Conservation (phyloP, 2,113 vertebrate species). For the Pontoporia blainvillei region DNA sequence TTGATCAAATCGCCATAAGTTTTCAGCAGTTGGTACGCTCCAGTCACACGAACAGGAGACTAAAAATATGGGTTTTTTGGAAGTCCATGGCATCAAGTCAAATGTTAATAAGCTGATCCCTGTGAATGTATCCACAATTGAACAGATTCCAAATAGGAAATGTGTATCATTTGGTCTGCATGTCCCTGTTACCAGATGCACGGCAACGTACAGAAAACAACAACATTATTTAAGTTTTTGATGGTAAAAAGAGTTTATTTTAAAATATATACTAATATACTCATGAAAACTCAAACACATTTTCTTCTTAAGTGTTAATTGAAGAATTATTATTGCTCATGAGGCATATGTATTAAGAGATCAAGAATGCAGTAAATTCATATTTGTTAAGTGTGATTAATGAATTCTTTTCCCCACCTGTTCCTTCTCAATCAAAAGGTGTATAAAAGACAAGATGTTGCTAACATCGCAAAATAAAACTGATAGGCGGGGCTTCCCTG, state of each 20-base stretch:
- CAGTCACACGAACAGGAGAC: neutral
- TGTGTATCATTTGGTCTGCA: neutral
- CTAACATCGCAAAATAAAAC: neutral
- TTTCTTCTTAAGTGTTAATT: neutral
- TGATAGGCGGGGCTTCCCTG: neutral
- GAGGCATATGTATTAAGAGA: neutral
- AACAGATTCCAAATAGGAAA: neutral
- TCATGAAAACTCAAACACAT: no score
- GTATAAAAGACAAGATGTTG: neutral
- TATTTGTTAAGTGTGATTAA: neutral
- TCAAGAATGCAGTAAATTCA: neutral
- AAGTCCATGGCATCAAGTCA: neutral
- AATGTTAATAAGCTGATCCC: neutral
- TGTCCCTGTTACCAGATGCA: neutral
- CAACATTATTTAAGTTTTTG: neutral
- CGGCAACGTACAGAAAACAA: neutral
- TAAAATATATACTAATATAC: neutral
- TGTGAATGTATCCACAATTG: neutral
- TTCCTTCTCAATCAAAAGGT: neutral
- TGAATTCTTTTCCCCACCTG: neutral
- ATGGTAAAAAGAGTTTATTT: neutral
- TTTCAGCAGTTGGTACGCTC: neutral
- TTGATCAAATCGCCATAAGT: neutral
- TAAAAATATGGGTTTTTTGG: neutral
- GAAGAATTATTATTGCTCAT: neutral